These are phyloP conservation scores for Phylloscopus collybita DNA, from an alignment of 2,797 vertebrate species.

Conservation along the genomic window DNA sequence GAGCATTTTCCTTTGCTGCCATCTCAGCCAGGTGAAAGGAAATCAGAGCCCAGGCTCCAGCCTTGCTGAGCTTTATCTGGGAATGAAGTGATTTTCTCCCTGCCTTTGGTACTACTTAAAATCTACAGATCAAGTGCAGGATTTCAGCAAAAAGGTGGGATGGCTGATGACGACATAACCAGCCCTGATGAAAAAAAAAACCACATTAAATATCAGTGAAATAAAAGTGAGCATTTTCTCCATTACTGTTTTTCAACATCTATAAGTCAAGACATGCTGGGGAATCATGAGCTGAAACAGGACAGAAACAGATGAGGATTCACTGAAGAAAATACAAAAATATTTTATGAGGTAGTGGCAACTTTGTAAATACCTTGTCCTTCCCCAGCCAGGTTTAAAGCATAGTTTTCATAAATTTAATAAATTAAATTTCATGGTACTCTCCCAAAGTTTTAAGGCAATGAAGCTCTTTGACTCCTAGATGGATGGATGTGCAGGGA, in stretches of 20 bases:
- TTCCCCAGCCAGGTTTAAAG: constrained; percentile 17
- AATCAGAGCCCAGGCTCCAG: neutral
- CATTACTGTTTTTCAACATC: neutral
- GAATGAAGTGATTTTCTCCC: neutral
- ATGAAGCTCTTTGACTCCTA: neutral
- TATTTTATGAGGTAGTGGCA: neutral
- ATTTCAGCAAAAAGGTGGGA: neutral
- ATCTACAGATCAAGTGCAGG: neutral
- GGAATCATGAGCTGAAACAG: neutral
- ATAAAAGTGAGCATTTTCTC: neutral
- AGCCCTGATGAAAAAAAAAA: neutral
- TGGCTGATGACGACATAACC: neutral
- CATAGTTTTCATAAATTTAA: neutral
- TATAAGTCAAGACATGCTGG: neutral
- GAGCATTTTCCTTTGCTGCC: neutral
- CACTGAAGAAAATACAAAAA: neutral
- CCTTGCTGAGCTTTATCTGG: neutral
- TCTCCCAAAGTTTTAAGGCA: neutral
- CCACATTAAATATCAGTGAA: neutral
- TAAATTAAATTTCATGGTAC: neutral
- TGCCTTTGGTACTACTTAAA: neutral
- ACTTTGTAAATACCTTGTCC: neutral
- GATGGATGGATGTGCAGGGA: constrained; percentile 6
- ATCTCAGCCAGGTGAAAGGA: neutral
- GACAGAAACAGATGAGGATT: neutral